phyloP scores from a whole-genome alignment of 2,113 vertebrate species.

The Rhynchopsitta pachyrhyncha region DNA sequence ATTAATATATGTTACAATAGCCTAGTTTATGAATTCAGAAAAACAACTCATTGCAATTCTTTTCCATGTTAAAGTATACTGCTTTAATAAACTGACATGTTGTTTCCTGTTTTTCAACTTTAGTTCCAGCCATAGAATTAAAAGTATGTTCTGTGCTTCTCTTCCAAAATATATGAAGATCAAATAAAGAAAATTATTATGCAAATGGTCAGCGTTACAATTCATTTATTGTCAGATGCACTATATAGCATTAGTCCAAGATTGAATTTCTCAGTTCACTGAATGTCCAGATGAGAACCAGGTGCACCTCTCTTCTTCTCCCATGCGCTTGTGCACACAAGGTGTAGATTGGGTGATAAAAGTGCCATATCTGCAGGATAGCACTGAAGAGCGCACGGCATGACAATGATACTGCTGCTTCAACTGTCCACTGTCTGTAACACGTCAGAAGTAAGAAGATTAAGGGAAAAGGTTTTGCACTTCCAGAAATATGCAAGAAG shows the following conservation, averaged over 20 bases:
- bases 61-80: neutral
- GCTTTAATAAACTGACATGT: neutral
- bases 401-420: neutral
- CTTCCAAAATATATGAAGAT: neutral
- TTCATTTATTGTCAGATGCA: neutral
- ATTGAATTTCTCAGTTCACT: neutral
- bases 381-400: fast-evolving
- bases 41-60: neutral
- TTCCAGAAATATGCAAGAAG: neutral
- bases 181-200: neutral
- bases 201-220: neutral
- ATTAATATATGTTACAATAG: neutral
- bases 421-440: fast-evolving
- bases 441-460: neutral
- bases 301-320: neutral
- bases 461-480: neutral
- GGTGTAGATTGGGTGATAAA: neutral
- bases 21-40: neutral
- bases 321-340: neutral
- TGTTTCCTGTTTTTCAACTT: neutral
- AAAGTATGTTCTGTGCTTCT: neutral
- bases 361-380: neutral
- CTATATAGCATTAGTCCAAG: neutral
- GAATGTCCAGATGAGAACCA: neutral
- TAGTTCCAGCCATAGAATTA: neutral